phyloP scores from a whole-genome alignment of 2,113 vertebrate species.

The Chaetorhynchus papuensis region DNA sequence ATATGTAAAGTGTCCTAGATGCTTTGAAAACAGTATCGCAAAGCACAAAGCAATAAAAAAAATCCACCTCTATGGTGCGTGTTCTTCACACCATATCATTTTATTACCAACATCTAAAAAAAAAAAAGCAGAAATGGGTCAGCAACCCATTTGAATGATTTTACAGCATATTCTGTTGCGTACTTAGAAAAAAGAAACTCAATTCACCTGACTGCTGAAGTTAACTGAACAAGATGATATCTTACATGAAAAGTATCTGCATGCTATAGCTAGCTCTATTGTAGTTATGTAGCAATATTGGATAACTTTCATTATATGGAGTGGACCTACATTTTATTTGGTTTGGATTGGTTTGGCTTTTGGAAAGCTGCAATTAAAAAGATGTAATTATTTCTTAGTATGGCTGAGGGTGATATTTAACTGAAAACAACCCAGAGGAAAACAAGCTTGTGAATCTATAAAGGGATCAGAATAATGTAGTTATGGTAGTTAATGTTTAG shows the following conservation, averaged over 20 bases:
- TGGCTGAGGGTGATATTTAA: conserved; percentile 22
- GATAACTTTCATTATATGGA: not conserved
- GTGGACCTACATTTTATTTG: not conserved
- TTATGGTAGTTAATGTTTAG: conserved; percentile 33
- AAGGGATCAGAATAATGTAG: conserved; percentile 17
- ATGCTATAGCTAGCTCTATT: not conserved
- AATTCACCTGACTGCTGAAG: not conserved
- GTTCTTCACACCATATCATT: not conserved
- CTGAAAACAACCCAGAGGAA: conserved; percentile 2
- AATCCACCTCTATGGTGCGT: not conserved
- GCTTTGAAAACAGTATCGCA: not conserved
- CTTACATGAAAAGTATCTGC: not conserved
- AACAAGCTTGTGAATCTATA: not conserved
- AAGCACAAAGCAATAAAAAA: not conserved
- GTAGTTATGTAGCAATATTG: not conserved
- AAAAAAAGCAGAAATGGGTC: not conserved
- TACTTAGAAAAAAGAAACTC: conserved; percentile 13
- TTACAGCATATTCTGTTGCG: not conserved
- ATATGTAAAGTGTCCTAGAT: not conserved
- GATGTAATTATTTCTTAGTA: conserved; percentile 30
- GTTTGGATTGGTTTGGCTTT: not conserved
- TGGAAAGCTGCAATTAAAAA: conserved; percentile 32
- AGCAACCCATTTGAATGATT: conserved; percentile 26
- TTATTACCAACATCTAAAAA: not conserved
- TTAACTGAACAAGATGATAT: not conserved